These are phyloP conservation scores for Sinopyrophorus schimmeli DNA, from an alignment of 2,888 invertebrate species.

Conservation along the genomic window DNA sequence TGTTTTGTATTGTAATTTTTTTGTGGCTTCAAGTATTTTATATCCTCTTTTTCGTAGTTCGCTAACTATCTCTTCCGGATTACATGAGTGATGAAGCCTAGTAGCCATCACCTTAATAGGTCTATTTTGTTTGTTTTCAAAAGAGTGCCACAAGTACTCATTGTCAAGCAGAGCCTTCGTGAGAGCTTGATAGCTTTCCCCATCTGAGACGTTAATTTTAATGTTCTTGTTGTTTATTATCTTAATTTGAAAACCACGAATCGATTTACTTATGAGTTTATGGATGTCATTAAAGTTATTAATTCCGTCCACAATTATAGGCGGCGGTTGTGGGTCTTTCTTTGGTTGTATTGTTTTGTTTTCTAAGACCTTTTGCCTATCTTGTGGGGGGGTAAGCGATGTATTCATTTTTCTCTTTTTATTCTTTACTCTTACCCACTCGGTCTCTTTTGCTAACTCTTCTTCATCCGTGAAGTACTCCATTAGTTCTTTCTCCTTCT, in stretches of 20 bases:
- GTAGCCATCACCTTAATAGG: slow-evolving; percentile 8
- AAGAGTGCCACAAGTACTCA: slow-evolving; percentile 4
- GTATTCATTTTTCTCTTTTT: slow-evolving; percentile 13
- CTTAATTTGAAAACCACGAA: background rate
- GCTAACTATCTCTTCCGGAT: slow-evolving; percentile 3
- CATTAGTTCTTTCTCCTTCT: background rate
- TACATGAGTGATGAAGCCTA: slow-evolving; percentile 8
- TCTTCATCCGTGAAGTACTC: slow-evolving; percentile 19
- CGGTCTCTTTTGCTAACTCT: slow-evolving; percentile 12
- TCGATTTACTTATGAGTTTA: slow-evolving; percentile 1
- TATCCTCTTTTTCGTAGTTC: slow-evolving; percentile 10
- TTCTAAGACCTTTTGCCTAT: slow-evolving; percentile 4
- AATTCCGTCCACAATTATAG: slow-evolving; percentile 6
- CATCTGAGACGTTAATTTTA: slow-evolving; percentile 6
- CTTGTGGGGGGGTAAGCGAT: background rate
- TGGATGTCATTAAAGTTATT: slow-evolving; percentile 9
- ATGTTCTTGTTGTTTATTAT: slow-evolving; percentile 3
- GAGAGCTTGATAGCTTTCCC: slow-evolving; percentile 1
- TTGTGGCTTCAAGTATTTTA: slow-evolving; percentile 13
- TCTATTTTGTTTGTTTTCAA: slow-evolving; percentile 14
- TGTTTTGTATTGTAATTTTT: slow-evolving; percentile 14
- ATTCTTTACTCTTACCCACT: slow-evolving; percentile 12
- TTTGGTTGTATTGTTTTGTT: slow-evolving; percentile 8
- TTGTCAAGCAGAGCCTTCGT: slow-evolving; percentile 1
- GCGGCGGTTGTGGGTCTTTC: slow-evolving; percentile 12